Evolutionary conservation across 2,888 invertebrate species (phyloP).

Genomic region (Agelastica alni): DNA sequence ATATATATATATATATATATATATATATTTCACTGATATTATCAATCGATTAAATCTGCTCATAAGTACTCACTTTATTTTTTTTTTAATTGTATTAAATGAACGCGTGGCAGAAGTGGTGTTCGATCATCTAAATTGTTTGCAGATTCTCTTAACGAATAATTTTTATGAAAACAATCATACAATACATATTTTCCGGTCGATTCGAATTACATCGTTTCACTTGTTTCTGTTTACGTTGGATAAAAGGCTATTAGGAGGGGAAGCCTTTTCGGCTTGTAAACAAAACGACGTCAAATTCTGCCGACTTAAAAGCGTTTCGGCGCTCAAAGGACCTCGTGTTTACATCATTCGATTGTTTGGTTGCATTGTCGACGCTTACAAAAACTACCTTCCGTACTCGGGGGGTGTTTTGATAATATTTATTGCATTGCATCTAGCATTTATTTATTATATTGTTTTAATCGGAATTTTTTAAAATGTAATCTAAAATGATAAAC

Average conservation of each 20-base stretch:
- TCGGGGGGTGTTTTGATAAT: not conserved
- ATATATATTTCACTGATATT: too few relatives aligned
- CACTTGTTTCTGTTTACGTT: conserved; percentile 48
- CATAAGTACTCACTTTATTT: too few relatives aligned
- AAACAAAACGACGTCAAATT: conserved; percentile 25
- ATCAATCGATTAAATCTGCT: too few relatives aligned
- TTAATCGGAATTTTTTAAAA: not conserved
- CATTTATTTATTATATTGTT: not conserved
- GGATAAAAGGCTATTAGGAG: conserved; percentile 47
- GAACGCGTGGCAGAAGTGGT: too few relatives aligned
- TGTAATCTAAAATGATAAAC: not conserved
- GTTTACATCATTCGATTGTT: conserved; percentile 32
- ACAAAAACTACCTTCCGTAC: too few relatives aligned
- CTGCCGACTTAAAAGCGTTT: conserved; percentile 30
- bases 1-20: too few relatives aligned
- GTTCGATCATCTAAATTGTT: conserved; percentile 22
- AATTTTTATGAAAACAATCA: conserved; percentile 34
- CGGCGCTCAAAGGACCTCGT: conserved; percentile 29
- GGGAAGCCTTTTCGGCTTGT: conserved; percentile 23
- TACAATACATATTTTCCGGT: conserved; percentile 35
- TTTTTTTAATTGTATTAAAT: too few relatives aligned
- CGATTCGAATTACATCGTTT: conserved; percentile 43
- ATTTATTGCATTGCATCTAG: too few relatives aligned
- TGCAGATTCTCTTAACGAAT: conserved; percentile 31
- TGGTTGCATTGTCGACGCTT: conserved; percentile 3